These are phyloP conservation scores for Melolontha melolontha DNA, from an alignment of 2,888 invertebrate genomes.

Conservation along the genomic window DNA sequence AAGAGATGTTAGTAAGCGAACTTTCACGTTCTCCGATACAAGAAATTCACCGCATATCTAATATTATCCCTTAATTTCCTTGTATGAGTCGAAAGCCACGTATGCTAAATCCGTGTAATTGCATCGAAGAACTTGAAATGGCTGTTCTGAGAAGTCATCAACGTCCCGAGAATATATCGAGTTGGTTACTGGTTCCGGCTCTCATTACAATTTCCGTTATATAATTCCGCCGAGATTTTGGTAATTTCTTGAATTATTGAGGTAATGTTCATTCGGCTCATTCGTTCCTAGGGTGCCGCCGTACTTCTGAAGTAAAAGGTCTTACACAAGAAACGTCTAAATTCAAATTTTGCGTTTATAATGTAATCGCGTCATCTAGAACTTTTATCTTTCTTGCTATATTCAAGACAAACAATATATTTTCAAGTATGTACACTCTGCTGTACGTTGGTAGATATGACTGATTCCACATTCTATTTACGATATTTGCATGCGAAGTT, in stretches of 20 bases:
- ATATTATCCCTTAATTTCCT: slow-evolving; percentile 42
- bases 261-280: slow-evolving; percentile 29
- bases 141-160: slow-evolving; percentile 51
- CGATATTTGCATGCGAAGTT: no score
- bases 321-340: no score
- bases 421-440: no score
- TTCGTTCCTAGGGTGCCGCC: slow-evolving; percentile 4
- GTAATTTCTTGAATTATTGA: slow-evolving; percentile 50
- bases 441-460: no score
- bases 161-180: slow-evolving; percentile 49
- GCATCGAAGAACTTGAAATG: slow-evolving; percentile 49
- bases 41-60: slow-evolving; percentile 24
- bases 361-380: no score
- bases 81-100: slow-evolving; percentile 47
- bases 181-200: slow-evolving; percentile 50
- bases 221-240: slow-evolving; percentile 49
- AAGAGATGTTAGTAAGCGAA: neutral
- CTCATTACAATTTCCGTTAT: slow-evolving; percentile 51
- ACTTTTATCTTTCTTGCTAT: no score
- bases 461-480: no score
- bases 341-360: no score
- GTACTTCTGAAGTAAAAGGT: no score
- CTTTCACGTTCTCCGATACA: slow-evolving; percentile 11
- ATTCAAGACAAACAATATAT: no score
- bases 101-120: slow-evolving; percentile 51